Evolutionary conservation across 2,797 vertebrate genomes (phyloP).

Genomic region (Atherinosoma microstoma): DNA sequence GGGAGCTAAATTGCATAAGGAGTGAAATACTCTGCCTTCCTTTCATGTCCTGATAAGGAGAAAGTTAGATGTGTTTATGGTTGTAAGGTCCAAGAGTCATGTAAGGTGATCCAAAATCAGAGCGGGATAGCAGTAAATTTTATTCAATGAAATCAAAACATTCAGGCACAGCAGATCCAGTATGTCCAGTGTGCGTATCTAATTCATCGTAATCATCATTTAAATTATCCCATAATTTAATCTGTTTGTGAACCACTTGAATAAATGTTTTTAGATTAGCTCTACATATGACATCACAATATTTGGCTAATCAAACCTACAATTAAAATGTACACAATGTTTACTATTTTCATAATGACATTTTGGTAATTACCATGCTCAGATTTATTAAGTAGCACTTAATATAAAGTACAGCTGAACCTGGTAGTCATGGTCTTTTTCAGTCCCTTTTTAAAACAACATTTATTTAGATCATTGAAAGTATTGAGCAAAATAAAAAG

Average conservation of each 20-base stretch:
- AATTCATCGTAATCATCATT: background rate
- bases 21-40: constrained; percentile 8
- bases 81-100: constrained; percentile 11
- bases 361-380: no score
- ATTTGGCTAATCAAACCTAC: background rate
- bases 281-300: background rate
- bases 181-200: background rate
- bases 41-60: constrained; percentile 67
- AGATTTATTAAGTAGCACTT: background rate
- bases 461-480: no score
- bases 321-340: background rate
- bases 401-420: no score
- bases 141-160: background rate
- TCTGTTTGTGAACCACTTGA: background rate
- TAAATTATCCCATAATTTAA: background rate
- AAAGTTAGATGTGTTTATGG: constrained; percentile 19
- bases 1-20: constrained; percentile 50
- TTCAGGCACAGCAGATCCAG: background rate
- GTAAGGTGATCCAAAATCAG: constrained; percentile 28
- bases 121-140: background rate
- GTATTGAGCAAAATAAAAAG: no score
- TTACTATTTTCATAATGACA: background rate
- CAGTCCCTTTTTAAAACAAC: no score
- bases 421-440: no score
- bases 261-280: background rate